Base-by-base conservation (phyloP, 1,140 invertebrate genomes). In the Scaptodrosophila lebanonensis region DNA sequence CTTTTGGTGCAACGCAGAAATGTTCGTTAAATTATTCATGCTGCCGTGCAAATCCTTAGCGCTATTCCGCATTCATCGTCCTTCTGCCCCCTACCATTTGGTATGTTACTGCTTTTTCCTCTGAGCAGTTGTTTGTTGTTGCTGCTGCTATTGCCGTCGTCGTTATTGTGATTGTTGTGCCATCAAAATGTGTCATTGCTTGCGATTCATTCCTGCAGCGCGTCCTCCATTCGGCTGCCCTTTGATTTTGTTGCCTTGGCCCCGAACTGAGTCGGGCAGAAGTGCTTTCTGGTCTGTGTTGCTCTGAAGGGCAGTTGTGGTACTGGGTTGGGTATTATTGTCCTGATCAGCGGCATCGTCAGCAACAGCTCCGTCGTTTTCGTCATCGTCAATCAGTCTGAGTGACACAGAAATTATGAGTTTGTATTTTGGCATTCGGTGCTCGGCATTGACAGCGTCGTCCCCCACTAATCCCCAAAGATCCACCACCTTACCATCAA, bases 161-260 rank as follows among this genome's bases (percentile, higher is more conserved):
- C 42, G 45, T 29, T 9, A 29, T 57, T 57, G 52, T 50, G 51
- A 62, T 50, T 62, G 59, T 57, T 38, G 53, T 50, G 18, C 53
- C 53, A 58, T 58, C 60, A 63, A 51, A 63, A 63, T 63, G 60
- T 63, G 60, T 51, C 60, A 63, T 56, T 61, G 58, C 51, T 48
- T 43, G 48, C 52, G 43, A 61, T 47, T 47, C 52, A 44, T 51
- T n/a, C n/a, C n/a, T n/a, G n/a, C n/a, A n/a, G n/a, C n/a, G n/a
- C n/a, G n/a, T n/a, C 20, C 29, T 44, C 35, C 40, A 22, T 29
- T 32, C n/a, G 25, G 29, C 45, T 32, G 11, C 7, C 7, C 22
- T 6, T 25, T 17, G n/a, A 18, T 12, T 17, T 8, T n/a, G 16
- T 40, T 17, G 8, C 20, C 16, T 45, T 16, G 16, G 13, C 42